Conservation (phyloP, 2,888 invertebrate genomes). For the Temnothorax unifasciatus region DNA sequence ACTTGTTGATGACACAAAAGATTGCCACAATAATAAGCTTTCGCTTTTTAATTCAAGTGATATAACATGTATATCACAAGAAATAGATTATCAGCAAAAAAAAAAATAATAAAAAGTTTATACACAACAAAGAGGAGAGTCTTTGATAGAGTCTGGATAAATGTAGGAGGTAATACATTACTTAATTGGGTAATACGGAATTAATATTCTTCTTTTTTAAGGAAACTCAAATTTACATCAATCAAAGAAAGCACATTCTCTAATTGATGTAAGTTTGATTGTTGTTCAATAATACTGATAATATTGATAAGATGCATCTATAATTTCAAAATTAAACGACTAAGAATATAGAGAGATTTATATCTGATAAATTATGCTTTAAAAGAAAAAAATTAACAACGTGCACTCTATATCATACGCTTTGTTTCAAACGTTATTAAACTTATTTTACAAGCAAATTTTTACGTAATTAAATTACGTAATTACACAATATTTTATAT, state of each 20-base stretch:
- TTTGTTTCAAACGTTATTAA: background rate
- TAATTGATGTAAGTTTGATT: background rate
- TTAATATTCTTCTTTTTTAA: background rate
- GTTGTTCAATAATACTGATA: background rate
- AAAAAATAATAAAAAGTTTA: background rate
- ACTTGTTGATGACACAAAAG: background rate
- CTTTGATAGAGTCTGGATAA: background rate
- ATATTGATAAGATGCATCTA: background rate
- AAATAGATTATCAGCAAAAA: background rate
- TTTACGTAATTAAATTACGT: background rate
- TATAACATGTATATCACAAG: background rate
- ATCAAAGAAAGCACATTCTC: background rate
- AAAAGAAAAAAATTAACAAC: background rate
- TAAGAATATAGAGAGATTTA: background rate
- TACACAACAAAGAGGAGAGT: background rate
- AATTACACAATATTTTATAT: conserved; percentile 6
- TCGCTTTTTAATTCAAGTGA: background rate
- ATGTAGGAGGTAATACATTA: too few species aligned
- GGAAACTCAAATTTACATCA: background rate
- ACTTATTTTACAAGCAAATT: background rate
- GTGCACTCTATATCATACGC: background rate
- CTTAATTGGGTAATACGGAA: background rate
- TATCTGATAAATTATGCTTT: background rate
- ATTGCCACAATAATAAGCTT: background rate
- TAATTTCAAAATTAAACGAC: background rate